phyloP scores from a whole-genome alignment of 2,797 vertebrate species.

The Bryconaethiops microstoma region DNA sequence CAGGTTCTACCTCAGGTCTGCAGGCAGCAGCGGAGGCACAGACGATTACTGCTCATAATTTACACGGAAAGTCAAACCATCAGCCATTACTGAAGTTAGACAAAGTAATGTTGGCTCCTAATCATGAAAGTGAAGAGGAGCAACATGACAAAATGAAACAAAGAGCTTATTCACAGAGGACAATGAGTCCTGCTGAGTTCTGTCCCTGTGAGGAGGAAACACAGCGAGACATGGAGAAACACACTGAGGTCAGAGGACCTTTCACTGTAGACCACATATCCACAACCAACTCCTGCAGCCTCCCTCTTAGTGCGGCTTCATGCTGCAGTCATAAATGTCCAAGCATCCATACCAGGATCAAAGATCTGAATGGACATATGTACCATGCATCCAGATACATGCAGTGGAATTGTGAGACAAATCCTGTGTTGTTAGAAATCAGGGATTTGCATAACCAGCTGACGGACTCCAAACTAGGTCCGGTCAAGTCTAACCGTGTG shows the following conservation, averaged over 20 bases:
- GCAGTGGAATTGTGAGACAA: constrained; percentile 13
- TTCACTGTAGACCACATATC: background rate
- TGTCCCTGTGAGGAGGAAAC: background rate
- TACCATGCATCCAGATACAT: constrained; percentile 45
- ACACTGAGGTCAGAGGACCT: background rate
- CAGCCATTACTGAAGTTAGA: background rate
- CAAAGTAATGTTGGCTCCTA: background rate
- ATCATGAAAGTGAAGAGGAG: background rate
- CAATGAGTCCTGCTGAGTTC: background rate
- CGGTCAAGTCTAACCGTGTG: constrained; percentile 10
- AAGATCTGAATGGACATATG: constrained; percentile 56
- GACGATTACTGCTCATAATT: background rate
- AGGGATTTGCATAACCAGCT: background rate
- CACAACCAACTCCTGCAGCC: background rate
- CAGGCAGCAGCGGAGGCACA: background rate
- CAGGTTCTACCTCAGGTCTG: background rate
- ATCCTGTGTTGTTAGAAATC: background rate
- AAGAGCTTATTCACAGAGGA: background rate
- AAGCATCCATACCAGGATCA: constrained; percentile 62
- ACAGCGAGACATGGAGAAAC: background rate
- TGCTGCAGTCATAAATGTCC: constrained; percentile 43
- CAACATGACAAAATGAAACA: constrained; percentile 7
- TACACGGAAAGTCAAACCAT: background rate
- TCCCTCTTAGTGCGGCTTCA: background rate
- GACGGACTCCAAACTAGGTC: background rate